Evolutionary conservation across 2,888 invertebrate species (phyloP).

Genomic region (Antheraea yamamai): DNA sequence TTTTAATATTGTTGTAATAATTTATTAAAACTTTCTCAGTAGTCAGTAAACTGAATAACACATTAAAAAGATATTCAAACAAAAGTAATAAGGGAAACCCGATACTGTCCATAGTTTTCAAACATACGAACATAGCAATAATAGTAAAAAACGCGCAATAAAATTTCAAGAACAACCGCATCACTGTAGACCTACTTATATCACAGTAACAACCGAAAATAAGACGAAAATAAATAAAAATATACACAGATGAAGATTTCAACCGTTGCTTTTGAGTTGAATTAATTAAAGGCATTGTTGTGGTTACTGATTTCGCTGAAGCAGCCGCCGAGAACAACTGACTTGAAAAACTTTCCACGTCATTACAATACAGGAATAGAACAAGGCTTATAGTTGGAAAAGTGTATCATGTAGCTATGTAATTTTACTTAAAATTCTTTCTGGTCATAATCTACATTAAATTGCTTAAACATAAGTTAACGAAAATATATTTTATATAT

Average conservation of each 20-base stretch:
- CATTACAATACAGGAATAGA: not conserved
- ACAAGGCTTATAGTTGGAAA: not conserved
- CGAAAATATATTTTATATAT: too few relatives aligned
- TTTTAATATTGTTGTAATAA: slow-evolving; percentile 13
- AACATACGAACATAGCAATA: slow-evolving; percentile 16
- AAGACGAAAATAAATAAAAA: slow-evolving; percentile 16
- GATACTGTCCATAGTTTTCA: not conserved
- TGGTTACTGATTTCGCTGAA: not conserved
- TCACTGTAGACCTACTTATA: slow-evolving; percentile 4
- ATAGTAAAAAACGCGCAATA: slow-evolving; percentile 20
- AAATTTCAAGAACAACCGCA: not conserved
- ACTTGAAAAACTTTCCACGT: not conserved
- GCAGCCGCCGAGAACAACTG: not conserved
- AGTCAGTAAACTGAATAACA: slow-evolving; percentile 1
- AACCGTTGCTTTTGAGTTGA: not conserved
- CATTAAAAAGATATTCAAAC: slow-evolving; percentile 2
- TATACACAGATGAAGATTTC: not conserved
- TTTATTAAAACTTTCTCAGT: slow-evolving; percentile 19
- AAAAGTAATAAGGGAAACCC: not conserved
- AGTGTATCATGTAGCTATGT: too few relatives aligned
- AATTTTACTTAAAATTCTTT: too few relatives aligned
- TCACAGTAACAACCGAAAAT: slow-evolving; percentile 14
- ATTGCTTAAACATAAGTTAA: too few relatives aligned
- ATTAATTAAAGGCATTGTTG: not conserved
- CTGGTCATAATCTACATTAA: too few relatives aligned